Evolutionary conservation across 2,888 invertebrate species (phyloP).

Genomic region (Pharmacophagus antenor): DNA sequence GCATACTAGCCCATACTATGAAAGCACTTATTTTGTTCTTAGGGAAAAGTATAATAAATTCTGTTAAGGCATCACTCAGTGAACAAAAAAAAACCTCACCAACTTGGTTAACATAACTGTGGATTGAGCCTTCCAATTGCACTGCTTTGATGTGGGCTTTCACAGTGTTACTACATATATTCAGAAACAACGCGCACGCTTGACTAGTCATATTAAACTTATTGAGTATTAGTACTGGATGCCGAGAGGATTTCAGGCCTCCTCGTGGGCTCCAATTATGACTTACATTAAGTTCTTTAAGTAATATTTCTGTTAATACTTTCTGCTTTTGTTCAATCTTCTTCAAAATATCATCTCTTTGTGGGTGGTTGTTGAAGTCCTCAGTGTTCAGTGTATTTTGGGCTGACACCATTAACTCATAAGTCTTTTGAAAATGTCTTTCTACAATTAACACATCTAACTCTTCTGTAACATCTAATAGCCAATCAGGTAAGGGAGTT

Average conservation of each 20-base stretch:
- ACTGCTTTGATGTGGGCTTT: conserved; percentile 91
- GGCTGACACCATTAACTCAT: conserved; percentile 85
- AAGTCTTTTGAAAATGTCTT: conserved; percentile 96
- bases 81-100: conserved; percentile 92
- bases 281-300: conserved; percentile 93
- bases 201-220: conserved; percentile 84
- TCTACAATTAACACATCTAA: conserved; percentile 97
- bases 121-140: conserved; percentile 89
- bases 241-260: conserved; percentile 90
- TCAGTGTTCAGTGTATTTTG: conserved; percentile 64
- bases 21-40: conserved; percentile 84
- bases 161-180: conserved; percentile 89
- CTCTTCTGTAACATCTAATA: conserved; percentile 94
- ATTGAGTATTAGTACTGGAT: conserved; percentile 92
- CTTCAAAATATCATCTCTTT: conserved; percentile 62
- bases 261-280: conserved; percentile 95
- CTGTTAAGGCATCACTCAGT: conserved; percentile 85
- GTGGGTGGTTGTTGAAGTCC: conserved; percentile 66
- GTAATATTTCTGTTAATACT: conserved; percentile 90
- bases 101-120: conserved; percentile 89
- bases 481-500: conserved; percentile 88
- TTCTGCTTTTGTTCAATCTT: conserved; percentile 87
- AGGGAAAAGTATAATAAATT: conserved; percentile 87
- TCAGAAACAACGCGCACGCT: conserved; percentile 91
- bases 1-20: conserved; percentile 94